A percentile compares a stretch with the other conserved stretches of the same genome.
Conservation (phyloP, 2,888 invertebrate genomes). For the Drosophila ezoana region DNA sequence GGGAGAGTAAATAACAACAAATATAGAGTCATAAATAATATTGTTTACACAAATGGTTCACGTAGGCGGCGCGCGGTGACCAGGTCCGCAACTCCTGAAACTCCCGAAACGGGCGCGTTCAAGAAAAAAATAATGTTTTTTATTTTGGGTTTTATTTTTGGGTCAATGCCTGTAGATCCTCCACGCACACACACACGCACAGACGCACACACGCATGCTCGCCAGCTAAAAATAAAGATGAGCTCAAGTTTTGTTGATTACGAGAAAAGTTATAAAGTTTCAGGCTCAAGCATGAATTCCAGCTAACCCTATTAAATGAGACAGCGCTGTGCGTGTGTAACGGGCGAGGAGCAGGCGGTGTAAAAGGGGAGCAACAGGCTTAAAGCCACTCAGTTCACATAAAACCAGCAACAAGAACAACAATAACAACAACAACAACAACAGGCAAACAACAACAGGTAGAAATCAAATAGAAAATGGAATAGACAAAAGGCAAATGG, state of each 20-base stretch:
- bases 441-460: conserved; percentile 72
- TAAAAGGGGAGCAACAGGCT: conserved; percentile 76
- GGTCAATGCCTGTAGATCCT: conserved; percentile 69
- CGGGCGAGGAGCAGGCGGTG: conserved; percentile 50
- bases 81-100: conserved; percentile 57
- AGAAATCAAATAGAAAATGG: conserved; percentile 78
- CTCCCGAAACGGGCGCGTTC: conserved; percentile 36
- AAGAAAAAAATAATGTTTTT: conserved; percentile 10
- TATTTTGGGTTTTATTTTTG: conserved; percentile 44
- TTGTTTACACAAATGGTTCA: conserved; percentile 78
- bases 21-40: conserved; percentile 67
- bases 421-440: conserved; percentile 24
- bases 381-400: conserved; percentile 54
- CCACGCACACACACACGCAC: conserved; percentile 25
- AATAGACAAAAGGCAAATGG: conserved; percentile 77
- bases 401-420: conserved; percentile 41
- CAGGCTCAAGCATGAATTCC: conserved; percentile 61
- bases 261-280: conserved; percentile 71
- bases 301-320: conserved; percentile 59
- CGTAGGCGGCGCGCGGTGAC: conserved; percentile 40
- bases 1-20: conserved; percentile 1
- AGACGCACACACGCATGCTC: background rate
- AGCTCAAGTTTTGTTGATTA: conserved; percentile 66
- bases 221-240: conserved; percentile 73
- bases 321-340: conserved; percentile 61